Percentiles rank a stretch among this genome's conserved stretches.
Evolutionary conservation across 2,797 vertebrate genomes (phyloP).

Genomic region (Lycodopsis pacificus): DNA sequence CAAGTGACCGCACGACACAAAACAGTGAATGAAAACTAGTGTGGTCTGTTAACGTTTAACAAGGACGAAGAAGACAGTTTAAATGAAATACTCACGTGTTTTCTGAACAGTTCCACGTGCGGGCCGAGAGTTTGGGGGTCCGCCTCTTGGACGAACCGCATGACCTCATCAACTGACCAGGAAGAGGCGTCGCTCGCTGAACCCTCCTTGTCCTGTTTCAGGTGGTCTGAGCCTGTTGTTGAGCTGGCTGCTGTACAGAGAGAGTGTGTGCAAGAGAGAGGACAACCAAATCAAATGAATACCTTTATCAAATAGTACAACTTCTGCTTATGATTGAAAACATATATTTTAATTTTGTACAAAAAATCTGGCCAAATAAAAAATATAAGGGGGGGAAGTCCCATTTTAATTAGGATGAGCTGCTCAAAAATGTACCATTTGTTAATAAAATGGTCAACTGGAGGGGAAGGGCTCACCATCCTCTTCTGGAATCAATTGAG

Average conservation of each 20-base stretch:
- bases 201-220: slow-evolving; percentile 86
- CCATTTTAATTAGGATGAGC: neutral
- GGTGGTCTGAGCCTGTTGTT: slow-evolving; percentile 91
- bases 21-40: neutral
- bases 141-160: slow-evolving; percentile 92
- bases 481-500: neutral
- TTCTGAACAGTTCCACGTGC: slow-evolving; percentile 93
- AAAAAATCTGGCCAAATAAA: neutral
- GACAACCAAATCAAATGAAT: neutral
- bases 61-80: neutral
- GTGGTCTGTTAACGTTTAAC: neutral
- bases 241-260: slow-evolving; percentile 88
- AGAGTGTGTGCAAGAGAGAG: neutral
- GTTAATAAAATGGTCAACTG: neutral
- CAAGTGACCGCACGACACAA: neutral
- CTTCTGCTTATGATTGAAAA: neutral
- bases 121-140: slow-evolving; percentile 93
- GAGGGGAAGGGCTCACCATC: neutral
- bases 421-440: neutral
- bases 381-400: neutral
- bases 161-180: slow-evolving; percentile 97
- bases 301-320: neutral
- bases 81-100: slow-evolving; percentile 87
- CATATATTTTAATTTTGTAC: neutral
- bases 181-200: slow-evolving; percentile 80